Base-by-base conservation (phyloP, 2,797 vertebrate species). In the Pipistrellus pipistrellus region DNA sequence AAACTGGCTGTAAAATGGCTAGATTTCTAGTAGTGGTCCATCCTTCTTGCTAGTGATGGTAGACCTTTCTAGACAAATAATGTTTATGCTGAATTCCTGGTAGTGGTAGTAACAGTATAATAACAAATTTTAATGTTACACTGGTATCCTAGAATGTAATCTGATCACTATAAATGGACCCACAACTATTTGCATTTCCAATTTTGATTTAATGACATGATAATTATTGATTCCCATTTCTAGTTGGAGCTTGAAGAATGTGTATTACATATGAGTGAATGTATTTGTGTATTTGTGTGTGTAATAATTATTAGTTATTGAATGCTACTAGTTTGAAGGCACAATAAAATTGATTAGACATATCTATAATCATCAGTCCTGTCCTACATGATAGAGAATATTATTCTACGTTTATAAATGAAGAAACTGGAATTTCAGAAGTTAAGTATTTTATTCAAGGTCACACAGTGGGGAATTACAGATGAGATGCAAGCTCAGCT, bases 141-240 rank as follows among this genome's bases (percentile, higher is more conserved):
- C 0, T 69, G 12, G 18, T 13, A n/a, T 44, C 69, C 25, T 78
- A 71, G 25, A 55, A 3, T 75, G 4, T 18, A 38, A 11, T 83
- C 77, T 93, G 27, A 62, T 68, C 27, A 53, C 44, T 80, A 30
- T 32, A 27, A 83, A 72, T n/a, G 44, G n/a, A 41, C n/a, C 7
- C 21, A 80, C 7, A 91, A 44, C 38, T 3, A 66, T 1, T 0
- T 51, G 6, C 55, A 44, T 88, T 87, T 85, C 46, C 44, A 81
- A 77, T 55, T 95, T 83, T 80, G 35, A 48, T 80, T 57, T 66
- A 69, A 66, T 94, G 18, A 68, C 25, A 71, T 55, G n/a, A 55
- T n/a, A 92, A 96, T 77, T 73, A 57, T 27, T 86, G 32, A 51
- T 46, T 85, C 4, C 15, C 14, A 38, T 57, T 51, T 95, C 77